phyloP scores from a whole-genome alignment of 2,113 vertebrate genomes.

The Xerus inauris region DNA sequence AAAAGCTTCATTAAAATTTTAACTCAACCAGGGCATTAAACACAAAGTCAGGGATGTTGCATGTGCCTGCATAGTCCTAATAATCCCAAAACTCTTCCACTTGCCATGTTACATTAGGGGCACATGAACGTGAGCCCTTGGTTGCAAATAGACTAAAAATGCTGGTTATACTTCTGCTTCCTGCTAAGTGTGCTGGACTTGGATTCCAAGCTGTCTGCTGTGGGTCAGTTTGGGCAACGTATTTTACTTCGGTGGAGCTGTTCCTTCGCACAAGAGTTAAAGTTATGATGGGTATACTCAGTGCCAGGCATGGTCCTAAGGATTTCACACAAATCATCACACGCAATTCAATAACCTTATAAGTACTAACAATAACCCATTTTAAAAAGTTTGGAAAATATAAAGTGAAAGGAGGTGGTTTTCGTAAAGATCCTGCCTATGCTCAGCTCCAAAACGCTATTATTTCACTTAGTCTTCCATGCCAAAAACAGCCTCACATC shows the following conservation, averaged over 20 bases:
- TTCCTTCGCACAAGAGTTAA: background rate
- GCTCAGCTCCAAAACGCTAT: background rate
- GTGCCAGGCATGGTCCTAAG: background rate
- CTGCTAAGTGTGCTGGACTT: background rate
- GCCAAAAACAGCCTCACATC: background rate
- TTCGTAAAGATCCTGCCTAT: background rate
- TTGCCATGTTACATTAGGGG: constrained; percentile 7
- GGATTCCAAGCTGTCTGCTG: background rate
- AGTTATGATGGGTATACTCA: background rate
- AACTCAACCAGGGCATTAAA: constrained; percentile 29
- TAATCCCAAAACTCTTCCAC: constrained; percentile 4
- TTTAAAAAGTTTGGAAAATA: background rate
- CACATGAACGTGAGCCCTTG: background rate
- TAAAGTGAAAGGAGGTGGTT: background rate
- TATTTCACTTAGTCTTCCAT: background rate
- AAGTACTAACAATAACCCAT: background rate
- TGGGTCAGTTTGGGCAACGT: background rate
- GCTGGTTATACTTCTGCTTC: background rate
- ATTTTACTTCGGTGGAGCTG: background rate
- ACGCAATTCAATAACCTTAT: background rate
- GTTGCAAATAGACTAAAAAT: background rate
- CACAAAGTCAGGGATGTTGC: background rate
- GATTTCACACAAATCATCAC: background rate
- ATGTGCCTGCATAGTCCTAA: background rate
- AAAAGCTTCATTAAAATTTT: background rate